Base-by-base conservation (phyloP, 2,888 invertebrate genomes). In the Rotaria sp. region DNA sequence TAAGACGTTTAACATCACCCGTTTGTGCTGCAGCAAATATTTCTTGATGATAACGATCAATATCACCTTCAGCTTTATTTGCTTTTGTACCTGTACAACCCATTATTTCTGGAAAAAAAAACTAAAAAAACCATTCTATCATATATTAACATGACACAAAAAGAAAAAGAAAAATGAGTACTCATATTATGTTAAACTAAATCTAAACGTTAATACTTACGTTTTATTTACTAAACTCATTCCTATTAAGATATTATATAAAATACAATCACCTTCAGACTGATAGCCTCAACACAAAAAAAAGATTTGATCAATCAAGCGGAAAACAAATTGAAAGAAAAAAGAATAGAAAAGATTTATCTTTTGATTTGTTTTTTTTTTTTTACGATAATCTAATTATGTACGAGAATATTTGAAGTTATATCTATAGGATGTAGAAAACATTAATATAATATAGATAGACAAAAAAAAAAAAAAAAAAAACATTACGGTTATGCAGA, bases 51-150 rank as follows among this genome's bases (percentile, higher is more conserved):
- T 80, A 80, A 80, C 45, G 80, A 80, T 80, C 80, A 45, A 45
- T 45, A 80, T 80, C 80, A 80, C 80, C 45, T 80, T 80, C 80
- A 80, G 80, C 80, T 80, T 80, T 80, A n/a, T 26, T 45, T 26
- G 45, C 45, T 80, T 80, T 80, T 8, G 80, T 80, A 45, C 80
- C 45, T n/a, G 80, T 45, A 45, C 80, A 80, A n/a, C 80, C 80
- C 80, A 80, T 80, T 80, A 45, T 75, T n/a, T 59, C 59, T 59
- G 59, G 30, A 59, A 30, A 59, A 10, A 15, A 59, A 30, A 50
- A 13, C 8, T 5, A 5, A 41, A 50, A 15, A 50, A 15, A 50
- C 2, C 13, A 50, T 15, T 13, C 3, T 50, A 50, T 50, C 13
- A 50, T 50, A 4, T 3, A 50, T 50, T 0, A 50, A 50, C 50